Conservation (phyloP, 1,140 invertebrate genomes). For the Heliconius melpomene region DNA sequence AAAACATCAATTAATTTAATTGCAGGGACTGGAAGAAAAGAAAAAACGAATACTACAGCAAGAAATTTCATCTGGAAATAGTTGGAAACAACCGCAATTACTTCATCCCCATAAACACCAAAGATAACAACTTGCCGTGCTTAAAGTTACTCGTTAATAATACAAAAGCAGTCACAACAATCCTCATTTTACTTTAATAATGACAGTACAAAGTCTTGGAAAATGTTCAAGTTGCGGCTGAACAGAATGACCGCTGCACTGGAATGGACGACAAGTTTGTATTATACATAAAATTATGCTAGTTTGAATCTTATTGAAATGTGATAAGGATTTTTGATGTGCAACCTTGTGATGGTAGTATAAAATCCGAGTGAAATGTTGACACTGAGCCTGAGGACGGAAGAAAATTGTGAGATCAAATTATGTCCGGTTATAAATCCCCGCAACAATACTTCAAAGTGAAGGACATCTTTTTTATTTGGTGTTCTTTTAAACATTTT, state of each 20-base stretch:
- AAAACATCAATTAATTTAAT: not conserved
- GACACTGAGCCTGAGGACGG: slow-evolving; percentile 63
- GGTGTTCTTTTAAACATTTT: not conserved
- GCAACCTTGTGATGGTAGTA: slow-evolving; percentile 42
- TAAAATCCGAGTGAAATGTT: slow-evolving; percentile 73
- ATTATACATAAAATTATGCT: slow-evolving; percentile 12
- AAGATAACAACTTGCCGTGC: slow-evolving; percentile 49
- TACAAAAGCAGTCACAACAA: slow-evolving; percentile 65
- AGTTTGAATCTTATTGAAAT: slow-evolving; percentile 39
- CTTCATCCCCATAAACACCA: slow-evolving; percentile 36
- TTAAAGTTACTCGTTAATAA: slow-evolving; percentile 56
- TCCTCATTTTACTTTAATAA: slow-evolving; percentile 68
- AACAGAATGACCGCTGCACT: slow-evolving; percentile 66
- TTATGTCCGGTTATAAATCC: slow-evolving; percentile 64
- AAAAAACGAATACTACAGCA: not conserved
- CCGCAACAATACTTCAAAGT: slow-evolving; percentile 60
- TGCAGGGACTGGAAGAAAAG: not conserved
- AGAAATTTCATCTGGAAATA: slow-evolving; percentile 11
- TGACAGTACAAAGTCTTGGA: slow-evolving; percentile 64
- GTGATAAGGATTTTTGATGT: slow-evolving; percentile 20
- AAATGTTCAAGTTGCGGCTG: slow-evolving; percentile 62
- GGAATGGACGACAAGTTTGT: slow-evolving; percentile 47
- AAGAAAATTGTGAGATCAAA: slow-evolving; percentile 73
- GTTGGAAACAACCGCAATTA: slow-evolving; percentile 20
- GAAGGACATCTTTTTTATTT: slow-evolving; percentile 19